Evolutionary conservation across 2,888 invertebrate genomes (phyloP), one percentile per base, ranked within the genome.

Genomic region (Bembecia ichneumoniformis): DNA sequence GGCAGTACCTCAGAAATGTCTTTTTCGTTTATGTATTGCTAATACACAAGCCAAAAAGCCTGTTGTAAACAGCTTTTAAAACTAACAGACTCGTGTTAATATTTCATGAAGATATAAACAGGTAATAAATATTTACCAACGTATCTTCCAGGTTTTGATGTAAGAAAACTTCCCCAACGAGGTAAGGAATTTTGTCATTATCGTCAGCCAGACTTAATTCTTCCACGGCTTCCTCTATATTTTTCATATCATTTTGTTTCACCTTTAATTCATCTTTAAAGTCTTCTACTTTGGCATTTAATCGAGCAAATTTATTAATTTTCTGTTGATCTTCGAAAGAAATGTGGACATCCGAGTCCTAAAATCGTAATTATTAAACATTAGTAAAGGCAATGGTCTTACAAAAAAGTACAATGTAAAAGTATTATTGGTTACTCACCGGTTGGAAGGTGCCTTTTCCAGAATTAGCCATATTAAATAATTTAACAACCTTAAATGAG

Each of bases 311-410:
- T 74, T 93, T 93, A 79, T 99, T 99, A 56, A 99, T 99, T 86
- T 96, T 96, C 71, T 96, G 95, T 81, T 99, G 99, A 86, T 99
- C 99, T 77, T 97, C 98, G 69, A 91, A 96, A 0, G 96, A 96
- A 62, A 99, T 97, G 75, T 97, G 95, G 52, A 97, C 95, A 87
- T 97, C 97, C 47, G 93, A 92, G 68, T 96, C 95, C 92, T 93
- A 55, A 68, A 73, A 47, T 34, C 49, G 43, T 47, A 51, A 54
- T 28, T 7, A 28, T 9, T 9, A 28, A 7, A 40, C 47, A 47
- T 15, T 13, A 49, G 10, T 40, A 40, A n/a, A 40, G 40, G 13
- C 14, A 28, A 28, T 28, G 9, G 5, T 28, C 5, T 9, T 28
- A 28, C 28, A 28, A 28, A 28, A 28, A 53, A 44, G 51, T 15